Conservation (phyloP, 1,140 invertebrate species). For the Drosophila nikananu region DNA sequence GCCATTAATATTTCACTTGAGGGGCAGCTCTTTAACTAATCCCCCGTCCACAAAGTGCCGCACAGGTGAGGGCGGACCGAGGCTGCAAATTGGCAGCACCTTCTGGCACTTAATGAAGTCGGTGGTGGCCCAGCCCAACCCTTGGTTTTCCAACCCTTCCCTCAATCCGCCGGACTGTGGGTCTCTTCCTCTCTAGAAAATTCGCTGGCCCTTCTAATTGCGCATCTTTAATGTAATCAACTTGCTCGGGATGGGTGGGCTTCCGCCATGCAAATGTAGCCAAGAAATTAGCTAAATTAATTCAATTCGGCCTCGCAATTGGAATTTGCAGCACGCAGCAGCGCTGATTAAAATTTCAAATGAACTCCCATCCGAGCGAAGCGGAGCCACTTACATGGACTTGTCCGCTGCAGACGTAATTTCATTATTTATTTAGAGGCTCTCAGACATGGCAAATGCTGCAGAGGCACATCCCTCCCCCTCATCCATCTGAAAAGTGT, state of each 20-base stretch:
- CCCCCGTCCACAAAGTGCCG: constrained; percentile 2
- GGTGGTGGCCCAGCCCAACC: background rate
- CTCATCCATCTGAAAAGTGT: constrained; percentile 1
- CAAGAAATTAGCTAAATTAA: constrained; percentile 73
- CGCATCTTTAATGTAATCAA: constrained; percentile 80
- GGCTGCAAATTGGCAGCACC: constrained; percentile 57
- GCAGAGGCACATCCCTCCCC: background rate
- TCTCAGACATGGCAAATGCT: constrained; percentile 48
- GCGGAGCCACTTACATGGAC: constrained; percentile 32
- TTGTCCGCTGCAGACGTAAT: constrained; percentile 56
- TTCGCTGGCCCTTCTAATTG: constrained; percentile 51
- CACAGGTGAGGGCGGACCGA: background rate
- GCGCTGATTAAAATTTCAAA: constrained; percentile 68
- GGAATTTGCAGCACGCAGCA: constrained; percentile 43
- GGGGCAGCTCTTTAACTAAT: constrained; percentile 31
- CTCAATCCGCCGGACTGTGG: constrained; percentile 4
- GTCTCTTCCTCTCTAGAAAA: constrained; percentile 2
- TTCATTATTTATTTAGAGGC: constrained; percentile 74
- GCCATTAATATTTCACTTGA: constrained; percentile 59
- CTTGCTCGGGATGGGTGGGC: constrained; percentile 2
- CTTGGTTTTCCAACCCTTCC: constrained; percentile 38
- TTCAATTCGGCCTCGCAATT: constrained; percentile 64
- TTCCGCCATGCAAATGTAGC: constrained; percentile 60
- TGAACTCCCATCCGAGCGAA: constrained; percentile 3
- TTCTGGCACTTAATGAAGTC: constrained; percentile 64